Evolutionary conservation across 2,888 invertebrate species (phyloP), one percentile per base, ranked within the genome.

Genomic region (Spilosoma lubricipeda): DNA sequence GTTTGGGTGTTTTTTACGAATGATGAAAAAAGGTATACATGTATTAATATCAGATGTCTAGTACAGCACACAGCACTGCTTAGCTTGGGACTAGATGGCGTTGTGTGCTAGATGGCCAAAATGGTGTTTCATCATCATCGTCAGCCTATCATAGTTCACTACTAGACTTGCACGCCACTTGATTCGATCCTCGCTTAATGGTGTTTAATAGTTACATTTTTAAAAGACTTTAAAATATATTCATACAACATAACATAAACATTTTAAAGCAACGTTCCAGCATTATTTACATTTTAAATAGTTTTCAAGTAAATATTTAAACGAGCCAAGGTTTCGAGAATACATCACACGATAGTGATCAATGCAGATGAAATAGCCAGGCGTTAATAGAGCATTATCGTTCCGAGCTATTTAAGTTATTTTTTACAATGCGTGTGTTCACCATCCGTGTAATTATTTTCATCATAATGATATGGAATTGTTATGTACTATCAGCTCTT

Each of bases 301-400:
- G 15, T 42, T 42, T 67, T 30, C 8, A 67, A 42, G 42, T 67
- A 67, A 67, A 67, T 67, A 67, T 67, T 67, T 45, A 30, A 67
- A 42, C 42, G 67, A 67, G 67, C 27, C 27, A 39, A 45, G 64
- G 7, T 36, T 65, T 52, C 48, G 30, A 52, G 52, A 27, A 66
- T 33, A 27, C 42, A 66, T 48, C n/a, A 18, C 18, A n/a, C 45
- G 48, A 65, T 65, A 30, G 7, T 71, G n/a, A 70, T 36, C 56
- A 13, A 42, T 66, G 45, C 36, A 52, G 15, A 73, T 73, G 65
- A 56, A 73, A 73, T 70, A 56, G 48, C 69, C 39, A n/a, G 33
- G 18, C 52, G 39, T 70, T 70, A 73, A 56, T 73, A 73, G 73
- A 73, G 70, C 73, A 73, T 70, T 52, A 70, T 70, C 65, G 66